phyloP scores from a whole-genome alignment of 2,113 vertebrate species.

The Notothenia rossii region DNA sequence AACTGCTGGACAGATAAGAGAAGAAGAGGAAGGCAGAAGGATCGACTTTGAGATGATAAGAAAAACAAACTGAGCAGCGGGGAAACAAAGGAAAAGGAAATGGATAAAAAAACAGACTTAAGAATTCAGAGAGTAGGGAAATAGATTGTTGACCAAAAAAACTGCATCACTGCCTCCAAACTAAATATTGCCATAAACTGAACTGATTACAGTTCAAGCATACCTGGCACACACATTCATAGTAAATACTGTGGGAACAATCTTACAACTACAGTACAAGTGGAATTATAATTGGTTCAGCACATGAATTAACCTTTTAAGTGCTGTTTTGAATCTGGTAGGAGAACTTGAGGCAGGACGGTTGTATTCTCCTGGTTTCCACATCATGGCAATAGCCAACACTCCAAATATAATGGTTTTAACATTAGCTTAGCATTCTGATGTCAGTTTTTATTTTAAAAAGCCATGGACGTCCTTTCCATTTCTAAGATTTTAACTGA shows the following conservation, averaged over 20 bases:
- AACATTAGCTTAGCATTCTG: slow-evolving; percentile 14
- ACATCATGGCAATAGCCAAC: slow-evolving; percentile 18
- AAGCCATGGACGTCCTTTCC: not conserved
- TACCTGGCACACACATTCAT: not conserved
- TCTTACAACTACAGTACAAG: not conserved
- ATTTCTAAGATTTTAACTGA: not conserved
- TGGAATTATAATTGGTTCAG: not conserved
- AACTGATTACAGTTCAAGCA: not conserved
- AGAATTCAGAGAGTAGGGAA: slow-evolving; percentile 29
- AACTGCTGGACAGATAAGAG: slow-evolving; percentile 16
- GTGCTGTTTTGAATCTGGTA: not conserved
- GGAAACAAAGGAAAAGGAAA: slow-evolving; percentile 8
- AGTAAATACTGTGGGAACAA: not conserved
- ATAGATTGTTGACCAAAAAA: slow-evolving; percentile 2
- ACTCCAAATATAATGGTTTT: slow-evolving; percentile 14
- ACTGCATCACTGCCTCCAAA: slow-evolving; percentile 5
- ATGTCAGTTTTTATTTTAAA: not conserved
- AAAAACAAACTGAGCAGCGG: not conserved
- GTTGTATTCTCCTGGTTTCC: slow-evolving; percentile 15
- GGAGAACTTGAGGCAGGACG: not conserved
- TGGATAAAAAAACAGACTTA: slow-evolving; percentile 6
- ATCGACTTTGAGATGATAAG: slow-evolving; percentile 24
- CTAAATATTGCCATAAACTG: not conserved
- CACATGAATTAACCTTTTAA: not conserved
- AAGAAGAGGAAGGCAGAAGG: not conserved